phyloP scores from a whole-genome alignment of 1,140 invertebrate species.

The Bombyx mandarina region DNA sequence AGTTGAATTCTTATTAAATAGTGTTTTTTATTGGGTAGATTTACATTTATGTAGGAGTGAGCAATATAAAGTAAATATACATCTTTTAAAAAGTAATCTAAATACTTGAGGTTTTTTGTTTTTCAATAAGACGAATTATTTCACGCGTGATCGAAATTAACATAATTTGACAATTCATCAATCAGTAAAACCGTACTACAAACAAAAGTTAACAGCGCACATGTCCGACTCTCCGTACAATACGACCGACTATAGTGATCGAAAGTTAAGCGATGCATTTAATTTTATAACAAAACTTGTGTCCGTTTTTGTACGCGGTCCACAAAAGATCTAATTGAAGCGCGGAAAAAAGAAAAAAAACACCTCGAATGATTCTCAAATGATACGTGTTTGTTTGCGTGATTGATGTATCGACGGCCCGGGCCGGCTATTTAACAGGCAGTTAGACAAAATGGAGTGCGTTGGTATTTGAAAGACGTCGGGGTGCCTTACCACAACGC shows the following conservation, averaged over 20 bases:
- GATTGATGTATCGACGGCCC: constrained; percentile 67
- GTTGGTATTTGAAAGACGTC: constrained; percentile 40
- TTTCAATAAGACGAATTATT: too few species aligned
- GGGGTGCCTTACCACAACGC: constrained; percentile 45
- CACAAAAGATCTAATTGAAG: constrained; percentile 68
- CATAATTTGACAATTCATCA: too few species aligned
- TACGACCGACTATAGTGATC: not conserved
- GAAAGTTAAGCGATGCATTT: constrained; percentile 56
- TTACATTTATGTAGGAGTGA: too few species aligned
- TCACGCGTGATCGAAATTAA: too few species aligned
- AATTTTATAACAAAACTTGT: constrained; percentile 46
- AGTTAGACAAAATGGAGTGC: constrained; percentile 58
- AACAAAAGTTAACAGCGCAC: too few species aligned
- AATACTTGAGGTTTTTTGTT: too few species aligned
- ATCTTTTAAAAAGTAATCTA: too few species aligned
- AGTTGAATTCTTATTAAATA: too few species aligned
- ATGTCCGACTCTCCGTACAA: not conserved
- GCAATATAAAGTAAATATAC: too few species aligned
- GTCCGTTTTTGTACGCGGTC: constrained; percentile 35
- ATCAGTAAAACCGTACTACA: too few species aligned
- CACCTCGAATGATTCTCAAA: constrained; percentile 35
- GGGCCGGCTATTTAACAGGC: constrained; percentile 62
- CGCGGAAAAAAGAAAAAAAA: constrained; percentile 33
- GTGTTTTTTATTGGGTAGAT: too few species aligned
- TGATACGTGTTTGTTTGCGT: constrained; percentile 64